Evolutionary conservation across 2,888 invertebrate genomes (phyloP).

Genomic region (Conchocele bisecta): DNA sequence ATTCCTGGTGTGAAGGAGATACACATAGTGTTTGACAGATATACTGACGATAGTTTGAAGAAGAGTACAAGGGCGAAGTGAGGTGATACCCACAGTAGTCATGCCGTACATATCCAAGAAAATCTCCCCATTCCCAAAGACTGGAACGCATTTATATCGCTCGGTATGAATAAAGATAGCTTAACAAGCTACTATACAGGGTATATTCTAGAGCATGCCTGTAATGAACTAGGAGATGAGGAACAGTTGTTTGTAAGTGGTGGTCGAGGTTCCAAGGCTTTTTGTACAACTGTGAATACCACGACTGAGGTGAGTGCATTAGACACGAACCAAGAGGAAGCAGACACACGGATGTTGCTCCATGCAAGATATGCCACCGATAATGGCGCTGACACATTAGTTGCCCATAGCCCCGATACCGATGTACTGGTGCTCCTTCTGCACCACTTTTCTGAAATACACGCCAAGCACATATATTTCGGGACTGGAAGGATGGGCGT

Average conservation of each 20-base stretch:
- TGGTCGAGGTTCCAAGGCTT: neutral
- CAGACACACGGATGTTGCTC: conserved; percentile 22
- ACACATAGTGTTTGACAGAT: conserved; percentile 9
- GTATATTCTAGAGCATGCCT: neutral
- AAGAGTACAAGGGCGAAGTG: neutral
- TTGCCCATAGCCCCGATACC: conserved; percentile 23
- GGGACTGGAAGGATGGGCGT: neutral
- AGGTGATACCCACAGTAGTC: neutral
- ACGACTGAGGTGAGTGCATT: neutral
- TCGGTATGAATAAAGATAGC: conserved; percentile 1
- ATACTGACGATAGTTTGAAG: neutral
- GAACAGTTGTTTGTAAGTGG: neutral
- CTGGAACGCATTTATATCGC: conserved; percentile 5
- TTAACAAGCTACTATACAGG: conserved; percentile 1
- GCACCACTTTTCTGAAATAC: conserved; percentile 13
- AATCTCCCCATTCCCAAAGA: neutral
- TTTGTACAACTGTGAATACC: neutral
- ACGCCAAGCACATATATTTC: neutral
- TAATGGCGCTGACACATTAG: conserved; percentile 3
- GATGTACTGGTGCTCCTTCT: conserved; percentile 33
- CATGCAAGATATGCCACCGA: conserved; percentile 15
- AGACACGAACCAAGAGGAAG: conserved; percentile 24
- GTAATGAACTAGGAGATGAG: neutral
- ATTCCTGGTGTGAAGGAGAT: neutral
- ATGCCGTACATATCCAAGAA: neutral